Conservation (phyloP, 2,797 vertebrate species). For the Melanogrammus aeglefinus region DNA sequence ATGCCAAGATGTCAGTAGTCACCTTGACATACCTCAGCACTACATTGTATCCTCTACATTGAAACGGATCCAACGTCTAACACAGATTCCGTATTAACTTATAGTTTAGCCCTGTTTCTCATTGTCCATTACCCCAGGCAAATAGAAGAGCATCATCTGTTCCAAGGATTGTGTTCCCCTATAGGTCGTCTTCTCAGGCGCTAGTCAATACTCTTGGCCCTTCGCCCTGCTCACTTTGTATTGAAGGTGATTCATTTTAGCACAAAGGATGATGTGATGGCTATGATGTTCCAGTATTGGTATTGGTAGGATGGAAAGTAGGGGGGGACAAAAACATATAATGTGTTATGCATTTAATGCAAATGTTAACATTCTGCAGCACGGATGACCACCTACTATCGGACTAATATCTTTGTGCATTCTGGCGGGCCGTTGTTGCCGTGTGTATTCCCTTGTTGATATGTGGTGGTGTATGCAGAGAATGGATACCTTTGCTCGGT, state of each 20-base stretch:
- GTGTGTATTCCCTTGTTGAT: background rate
- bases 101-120: background rate
- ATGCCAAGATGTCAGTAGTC: background rate
- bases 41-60: background rate
- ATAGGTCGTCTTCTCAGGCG: background rate
- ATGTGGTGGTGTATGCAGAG: background rate
- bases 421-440: background rate
- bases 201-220: background rate
- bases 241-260: background rate
- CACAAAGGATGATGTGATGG: background rate
- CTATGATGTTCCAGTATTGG: background rate
- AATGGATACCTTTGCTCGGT: background rate
- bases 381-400: too few relatives aligned
- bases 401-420: background rate
- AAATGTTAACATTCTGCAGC: background rate
- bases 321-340: background rate
- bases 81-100: background rate
- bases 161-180: conserved; percentile 2
- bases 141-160: background rate
- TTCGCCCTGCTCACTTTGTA: background rate
- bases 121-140: background rate
- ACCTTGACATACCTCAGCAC: background rate
- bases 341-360: background rate
- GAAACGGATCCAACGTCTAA: background rate
- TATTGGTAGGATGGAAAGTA: background rate